Conservation (phyloP, 2,797 vertebrate species). For the Tadarida brasiliensis region DNA sequence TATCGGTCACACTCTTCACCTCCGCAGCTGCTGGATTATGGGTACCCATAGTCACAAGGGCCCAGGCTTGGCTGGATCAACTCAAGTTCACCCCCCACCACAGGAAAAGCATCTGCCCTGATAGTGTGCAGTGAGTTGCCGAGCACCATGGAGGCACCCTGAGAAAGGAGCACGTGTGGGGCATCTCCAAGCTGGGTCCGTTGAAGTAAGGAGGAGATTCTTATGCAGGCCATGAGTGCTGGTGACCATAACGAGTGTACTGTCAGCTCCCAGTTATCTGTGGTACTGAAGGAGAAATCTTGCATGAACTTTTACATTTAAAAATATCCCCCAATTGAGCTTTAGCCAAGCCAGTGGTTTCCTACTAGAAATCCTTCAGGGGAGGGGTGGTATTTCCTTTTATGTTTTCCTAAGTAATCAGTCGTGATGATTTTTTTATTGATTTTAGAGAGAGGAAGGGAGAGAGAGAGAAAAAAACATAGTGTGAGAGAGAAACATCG, state of each 20-base stretch:
- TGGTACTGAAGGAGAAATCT: background rate
- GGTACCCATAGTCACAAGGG: background rate
- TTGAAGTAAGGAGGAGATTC: background rate
- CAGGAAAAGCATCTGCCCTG: background rate
- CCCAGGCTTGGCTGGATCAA: background rate
- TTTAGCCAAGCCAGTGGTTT: background rate
- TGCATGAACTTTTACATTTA: conserved; percentile 20
- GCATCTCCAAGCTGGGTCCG: background rate
- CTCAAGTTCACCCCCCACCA: background rate
- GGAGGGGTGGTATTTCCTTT: background rate
- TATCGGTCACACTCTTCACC: background rate
- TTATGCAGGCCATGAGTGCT: background rate
- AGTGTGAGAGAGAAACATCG: background rate
- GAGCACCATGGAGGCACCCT: background rate
- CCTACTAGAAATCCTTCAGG: background rate
- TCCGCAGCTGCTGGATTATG: background rate
- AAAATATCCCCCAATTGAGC: background rate
- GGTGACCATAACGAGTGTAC: background rate
- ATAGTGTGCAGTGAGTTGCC: background rate
- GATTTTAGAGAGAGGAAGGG: background rate
- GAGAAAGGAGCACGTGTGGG: background rate
- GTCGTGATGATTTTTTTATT: background rate
- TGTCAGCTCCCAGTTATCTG: background rate
- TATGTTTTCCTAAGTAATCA: background rate
- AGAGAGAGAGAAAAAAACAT: background rate